phyloP scores from a whole-genome alignment of 2,888 invertebrate genomes.

The Thymelicus acteon region DNA sequence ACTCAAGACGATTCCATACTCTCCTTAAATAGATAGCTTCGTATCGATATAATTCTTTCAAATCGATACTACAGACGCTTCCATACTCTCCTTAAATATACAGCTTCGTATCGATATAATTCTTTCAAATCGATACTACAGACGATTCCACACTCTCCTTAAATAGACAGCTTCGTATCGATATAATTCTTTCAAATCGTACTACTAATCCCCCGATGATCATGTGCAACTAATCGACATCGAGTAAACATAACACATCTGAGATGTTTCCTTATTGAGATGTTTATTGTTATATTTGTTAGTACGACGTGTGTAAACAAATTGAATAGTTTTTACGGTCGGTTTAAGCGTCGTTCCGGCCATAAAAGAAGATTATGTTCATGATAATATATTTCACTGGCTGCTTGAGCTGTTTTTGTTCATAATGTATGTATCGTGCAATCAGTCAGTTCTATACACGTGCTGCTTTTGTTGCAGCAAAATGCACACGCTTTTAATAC shows the following conservation, averaged over 20 bases:
- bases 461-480: conserved; percentile 9
- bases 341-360: conserved; percentile 49
- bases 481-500: conserved; percentile 17
- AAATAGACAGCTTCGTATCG: conserved; percentile 21
- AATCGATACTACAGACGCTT: not conserved
- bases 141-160: not conserved
- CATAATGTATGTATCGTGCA: conserved; percentile 70
- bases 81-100: conserved; percentile 14
- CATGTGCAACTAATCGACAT: conserved; percentile 41
- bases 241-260: conserved; percentile 56
- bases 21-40: conserved; percentile 21
- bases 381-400: conserved; percentile 73
- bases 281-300: conserved; percentile 35
- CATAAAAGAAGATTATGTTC: conserved; percentile 56
- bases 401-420: conserved; percentile 63
- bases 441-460: conserved; percentile 58
- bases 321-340: conserved; percentile 63
- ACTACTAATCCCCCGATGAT: conserved; percentile 18
- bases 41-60: conserved; percentile 22
- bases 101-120: conserved; percentile 8
- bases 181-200: conserved; percentile 24
- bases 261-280: conserved; percentile 32
- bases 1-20: conserved; percentile 7
- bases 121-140: conserved; percentile 18
- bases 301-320: conserved; percentile 40